Evolutionary conservation across 2,113 vertebrate genomes (phyloP).

Genomic region (Tragelaphus buxtoni): DNA sequence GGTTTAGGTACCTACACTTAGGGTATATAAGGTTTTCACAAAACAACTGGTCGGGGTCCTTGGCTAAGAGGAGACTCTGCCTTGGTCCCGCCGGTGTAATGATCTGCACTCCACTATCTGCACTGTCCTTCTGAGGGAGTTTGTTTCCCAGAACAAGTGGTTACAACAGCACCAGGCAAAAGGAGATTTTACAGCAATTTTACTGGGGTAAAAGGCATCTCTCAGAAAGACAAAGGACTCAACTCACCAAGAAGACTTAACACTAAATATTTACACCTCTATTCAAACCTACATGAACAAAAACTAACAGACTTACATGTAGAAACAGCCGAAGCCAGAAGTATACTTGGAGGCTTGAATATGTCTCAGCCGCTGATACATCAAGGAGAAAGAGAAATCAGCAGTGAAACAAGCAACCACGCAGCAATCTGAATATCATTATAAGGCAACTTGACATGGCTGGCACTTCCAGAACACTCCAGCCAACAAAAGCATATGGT

Average conservation of each 20-base stretch:
- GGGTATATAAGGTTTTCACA: background rate
- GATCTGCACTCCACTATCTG: background rate
- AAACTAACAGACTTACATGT: background rate
- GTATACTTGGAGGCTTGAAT: background rate
- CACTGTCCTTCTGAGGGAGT: background rate
- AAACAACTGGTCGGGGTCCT: background rate
- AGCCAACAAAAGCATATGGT: background rate
- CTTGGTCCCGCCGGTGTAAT: background rate
- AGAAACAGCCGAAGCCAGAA: background rate
- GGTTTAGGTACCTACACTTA: too few species aligned
- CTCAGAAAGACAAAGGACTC: background rate
- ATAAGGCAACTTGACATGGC: background rate
- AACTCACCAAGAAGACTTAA: background rate
- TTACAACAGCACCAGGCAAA: background rate
- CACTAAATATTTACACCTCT: background rate
- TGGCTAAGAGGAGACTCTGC: background rate
- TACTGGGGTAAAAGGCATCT: background rate
- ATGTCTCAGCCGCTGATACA: background rate
- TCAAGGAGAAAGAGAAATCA: background rate
- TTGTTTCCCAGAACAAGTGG: rapidly evolving
- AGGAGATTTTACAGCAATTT: background rate
- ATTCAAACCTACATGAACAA: background rate
- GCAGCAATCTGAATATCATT: background rate
- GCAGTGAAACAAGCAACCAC: background rate
- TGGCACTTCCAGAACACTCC: rapidly evolving